These are phyloP conservation scores for zebrafish (Danio rerio) DNA, from an alignment of 2,113 vertebrate genomes.

Conservation along the genomic window DNA sequence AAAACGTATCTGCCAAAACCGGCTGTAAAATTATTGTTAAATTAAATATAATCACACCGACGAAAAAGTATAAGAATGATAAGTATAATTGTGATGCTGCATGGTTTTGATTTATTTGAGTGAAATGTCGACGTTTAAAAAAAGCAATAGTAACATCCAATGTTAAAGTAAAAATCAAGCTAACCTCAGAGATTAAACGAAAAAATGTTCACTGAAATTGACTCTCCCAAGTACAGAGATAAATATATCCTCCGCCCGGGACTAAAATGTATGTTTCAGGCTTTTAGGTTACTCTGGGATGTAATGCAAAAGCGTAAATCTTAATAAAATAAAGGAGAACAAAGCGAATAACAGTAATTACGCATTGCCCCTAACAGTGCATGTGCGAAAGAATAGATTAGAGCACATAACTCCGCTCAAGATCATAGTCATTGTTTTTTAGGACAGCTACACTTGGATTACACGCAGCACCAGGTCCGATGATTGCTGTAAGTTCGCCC, in stretches of 20 bases:
- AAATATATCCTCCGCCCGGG: not conserved
- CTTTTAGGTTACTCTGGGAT: not conserved
- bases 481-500: conserved; percentile 47
- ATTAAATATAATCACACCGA: not conserved
- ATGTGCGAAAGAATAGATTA: not conserved
- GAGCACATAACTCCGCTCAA: conserved; percentile 29
- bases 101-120: too few species aligned
- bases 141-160: not conserved
- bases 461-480: not conserved
- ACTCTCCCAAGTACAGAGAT: not conserved
- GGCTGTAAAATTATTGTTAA: too few species aligned
- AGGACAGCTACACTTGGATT: conserved; percentile 31
- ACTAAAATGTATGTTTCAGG: not conserved
- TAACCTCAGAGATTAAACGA: not conserved
- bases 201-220: not conserved
- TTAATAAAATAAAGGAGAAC: not conserved
- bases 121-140: not conserved
- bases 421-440: conserved; percentile 53
- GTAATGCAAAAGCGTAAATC: not conserved
- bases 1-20: not conserved
- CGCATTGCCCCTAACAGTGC: too few species aligned
- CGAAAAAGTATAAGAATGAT: not conserved
- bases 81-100: not conserved
- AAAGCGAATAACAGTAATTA: not conserved
- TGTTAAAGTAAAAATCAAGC: not conserved